phyloP scores from a whole-genome alignment of 2,113 vertebrate species.

The Dasypus novemcinctus region DNA sequence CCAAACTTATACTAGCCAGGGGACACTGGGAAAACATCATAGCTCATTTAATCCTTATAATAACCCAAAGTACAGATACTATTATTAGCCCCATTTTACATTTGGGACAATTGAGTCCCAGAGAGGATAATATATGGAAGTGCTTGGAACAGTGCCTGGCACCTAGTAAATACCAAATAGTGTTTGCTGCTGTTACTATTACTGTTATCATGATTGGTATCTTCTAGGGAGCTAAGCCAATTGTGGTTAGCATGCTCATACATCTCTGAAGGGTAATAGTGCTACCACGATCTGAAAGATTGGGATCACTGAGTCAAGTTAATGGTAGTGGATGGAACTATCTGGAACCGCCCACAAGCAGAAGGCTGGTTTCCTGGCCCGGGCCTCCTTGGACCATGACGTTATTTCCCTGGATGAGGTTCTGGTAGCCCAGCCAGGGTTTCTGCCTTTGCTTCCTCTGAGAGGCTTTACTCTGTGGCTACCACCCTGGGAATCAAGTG shows the following conservation, averaged over 20 bases:
- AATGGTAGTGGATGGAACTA: not conserved
- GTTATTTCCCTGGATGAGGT: not conserved
- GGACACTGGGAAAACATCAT: not conserved
- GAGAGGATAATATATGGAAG: not conserved
- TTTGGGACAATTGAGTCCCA: not conserved
- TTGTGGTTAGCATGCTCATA: not conserved
- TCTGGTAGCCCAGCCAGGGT: not conserved
- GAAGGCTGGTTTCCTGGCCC: not conserved
- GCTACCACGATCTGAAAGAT: not conserved
- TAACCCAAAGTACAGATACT: not conserved
- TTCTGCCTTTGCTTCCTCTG: not conserved
- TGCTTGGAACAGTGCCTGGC: not conserved
- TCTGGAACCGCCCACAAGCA: not conserved
- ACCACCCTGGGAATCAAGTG: not conserved
- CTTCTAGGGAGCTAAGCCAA: not conserved
- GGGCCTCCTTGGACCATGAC: not conserved
- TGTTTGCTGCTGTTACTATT: not conserved
- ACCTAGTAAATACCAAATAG: not conserved
- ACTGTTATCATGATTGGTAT: not conserved
- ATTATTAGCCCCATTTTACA: not conserved
- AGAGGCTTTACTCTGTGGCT: not conserved
- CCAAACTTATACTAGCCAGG: not conserved
- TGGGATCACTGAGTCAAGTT: not conserved
- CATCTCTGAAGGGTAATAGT: not conserved
- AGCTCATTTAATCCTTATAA: not conserved